Conservation (phyloP, 64 coral and sea anemone species). For the Actinia equina region DNA sequence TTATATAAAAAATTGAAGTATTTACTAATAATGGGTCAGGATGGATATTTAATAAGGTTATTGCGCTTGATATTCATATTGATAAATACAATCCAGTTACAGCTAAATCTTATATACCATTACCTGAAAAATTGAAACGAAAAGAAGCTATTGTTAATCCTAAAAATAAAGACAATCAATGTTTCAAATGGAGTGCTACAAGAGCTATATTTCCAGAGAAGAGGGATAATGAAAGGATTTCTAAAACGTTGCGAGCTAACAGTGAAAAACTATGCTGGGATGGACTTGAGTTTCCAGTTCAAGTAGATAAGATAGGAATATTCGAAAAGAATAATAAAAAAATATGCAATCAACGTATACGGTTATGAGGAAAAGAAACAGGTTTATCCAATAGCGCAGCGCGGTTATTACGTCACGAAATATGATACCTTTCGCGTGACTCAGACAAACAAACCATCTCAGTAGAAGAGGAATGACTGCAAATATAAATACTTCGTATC, state of each 20-base stretch:
- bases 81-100: background rate
- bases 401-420: no score
- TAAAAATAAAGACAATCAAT: background rate
- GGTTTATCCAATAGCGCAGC: no score
- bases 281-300: background rate
- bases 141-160: background rate
- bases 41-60: background rate
- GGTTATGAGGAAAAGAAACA: no score
- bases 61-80: background rate
- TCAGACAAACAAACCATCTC: no score
- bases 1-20: background rate
- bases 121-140: background rate
- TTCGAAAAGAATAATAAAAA: background rate
- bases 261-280: background rate
- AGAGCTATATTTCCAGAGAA: background rate
- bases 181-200: background rate
- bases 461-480: no score
- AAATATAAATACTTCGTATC: no score
- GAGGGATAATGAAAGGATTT: background rate
- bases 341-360: background rate
- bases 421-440: no score
- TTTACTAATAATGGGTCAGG: background rate
- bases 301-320: background rate
- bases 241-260: background rate
- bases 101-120: background rate